A percentile compares a stretch with the other conserved stretches of the same genome.
These are phyloP conservation scores for Subacronicta megacephala DNA, from an alignment of 2,888 invertebrate genomes.

Conservation along the genomic window DNA sequence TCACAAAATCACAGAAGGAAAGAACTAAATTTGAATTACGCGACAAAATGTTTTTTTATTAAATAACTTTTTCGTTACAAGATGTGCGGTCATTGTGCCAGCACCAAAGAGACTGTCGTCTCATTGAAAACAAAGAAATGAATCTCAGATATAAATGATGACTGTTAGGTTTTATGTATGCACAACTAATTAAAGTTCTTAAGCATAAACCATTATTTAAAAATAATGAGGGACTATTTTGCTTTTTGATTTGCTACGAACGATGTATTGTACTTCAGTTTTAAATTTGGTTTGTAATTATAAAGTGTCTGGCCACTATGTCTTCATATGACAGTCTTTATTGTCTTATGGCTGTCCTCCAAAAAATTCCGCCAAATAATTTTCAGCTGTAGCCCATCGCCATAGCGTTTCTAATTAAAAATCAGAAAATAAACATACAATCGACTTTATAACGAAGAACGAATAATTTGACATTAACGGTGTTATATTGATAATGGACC, in stretches of 20 bases:
- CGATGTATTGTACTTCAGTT: not conserved
- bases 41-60: not conserved
- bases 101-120: slow-evolving; percentile 37
- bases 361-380: slow-evolving; percentile 52
- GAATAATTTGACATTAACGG: slow-evolving; percentile 28
- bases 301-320: slow-evolving; percentile 55
- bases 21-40: slow-evolving; percentile 16
- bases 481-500: slow-evolving; percentile 39
- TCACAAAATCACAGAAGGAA: slow-evolving; percentile 22
- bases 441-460: slow-evolving; percentile 46
- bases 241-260: not conserved
- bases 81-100: slow-evolving; percentile 35
- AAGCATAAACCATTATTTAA: slow-evolving; percentile 4
- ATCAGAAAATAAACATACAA: slow-evolving; percentile 1
- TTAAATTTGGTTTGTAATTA: slow-evolving; percentile 21
- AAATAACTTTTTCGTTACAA: slow-evolving; percentile 3
- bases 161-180: slow-evolving; percentile 16
- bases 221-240: not conserved
- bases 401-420: slow-evolving; percentile 21
- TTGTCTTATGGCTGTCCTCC: slow-evolving; percentile 65
- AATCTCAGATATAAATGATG: slow-evolving; percentile 23
- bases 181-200: not conserved
- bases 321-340: slow-evolving; percentile 41
- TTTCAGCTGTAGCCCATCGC: slow-evolving; percentile 34
- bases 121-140: slow-evolving; percentile 30